Percentiles rank a stretch among this genome's conserved stretches.
Evolutionary conservation across 2,113 vertebrate species (phyloP).

Genomic region (Lophius piscatorius): DNA sequence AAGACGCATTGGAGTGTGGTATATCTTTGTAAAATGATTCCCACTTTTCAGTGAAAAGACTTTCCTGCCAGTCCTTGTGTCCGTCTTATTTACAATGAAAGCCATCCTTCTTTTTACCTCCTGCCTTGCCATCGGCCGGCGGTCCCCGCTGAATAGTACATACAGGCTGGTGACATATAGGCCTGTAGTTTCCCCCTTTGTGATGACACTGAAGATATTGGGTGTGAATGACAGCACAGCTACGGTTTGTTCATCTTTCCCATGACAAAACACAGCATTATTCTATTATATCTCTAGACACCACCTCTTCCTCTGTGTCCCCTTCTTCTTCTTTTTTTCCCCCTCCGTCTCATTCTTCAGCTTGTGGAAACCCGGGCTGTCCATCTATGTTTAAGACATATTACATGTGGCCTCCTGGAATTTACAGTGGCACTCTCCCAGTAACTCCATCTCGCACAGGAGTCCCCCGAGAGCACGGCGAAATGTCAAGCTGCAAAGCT

Average conservation of each 20-base stretch:
- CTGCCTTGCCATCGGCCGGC: constrained; percentile 77
- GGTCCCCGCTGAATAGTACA: constrained; percentile 89
- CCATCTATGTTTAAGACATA: constrained; percentile 98
- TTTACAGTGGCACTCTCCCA: constrained; percentile 98
- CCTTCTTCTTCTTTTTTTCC: background rate
- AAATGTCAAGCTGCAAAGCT: constrained; percentile 98
- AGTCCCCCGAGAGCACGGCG: constrained; percentile 93
- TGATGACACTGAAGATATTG: constrained; percentile 98
- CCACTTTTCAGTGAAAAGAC: constrained; percentile 53
- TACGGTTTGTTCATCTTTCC: constrained; percentile 91
- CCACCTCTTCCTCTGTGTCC: constrained; percentile 80
- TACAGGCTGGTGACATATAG: constrained; percentile 96
- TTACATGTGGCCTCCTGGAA: constrained; percentile 98
- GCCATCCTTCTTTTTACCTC: constrained; percentile 68
- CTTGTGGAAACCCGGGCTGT: constrained; percentile 85
- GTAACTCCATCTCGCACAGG: constrained; percentile 97
- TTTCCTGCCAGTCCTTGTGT: constrained; percentile 39
- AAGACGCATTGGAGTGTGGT: constrained; percentile 47
- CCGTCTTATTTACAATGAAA: constrained; percentile 74
- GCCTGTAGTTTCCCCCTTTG: constrained; percentile 87
- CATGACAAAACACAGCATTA: constrained; percentile 97
- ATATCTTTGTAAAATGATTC: constrained; percentile 70
- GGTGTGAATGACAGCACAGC: constrained; percentile 95
- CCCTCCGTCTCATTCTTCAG: constrained; percentile 46
- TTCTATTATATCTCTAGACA: constrained; percentile 96